Conservation (phyloP, 2,797 vertebrate genomes). For the Lutra lutra region DNA sequence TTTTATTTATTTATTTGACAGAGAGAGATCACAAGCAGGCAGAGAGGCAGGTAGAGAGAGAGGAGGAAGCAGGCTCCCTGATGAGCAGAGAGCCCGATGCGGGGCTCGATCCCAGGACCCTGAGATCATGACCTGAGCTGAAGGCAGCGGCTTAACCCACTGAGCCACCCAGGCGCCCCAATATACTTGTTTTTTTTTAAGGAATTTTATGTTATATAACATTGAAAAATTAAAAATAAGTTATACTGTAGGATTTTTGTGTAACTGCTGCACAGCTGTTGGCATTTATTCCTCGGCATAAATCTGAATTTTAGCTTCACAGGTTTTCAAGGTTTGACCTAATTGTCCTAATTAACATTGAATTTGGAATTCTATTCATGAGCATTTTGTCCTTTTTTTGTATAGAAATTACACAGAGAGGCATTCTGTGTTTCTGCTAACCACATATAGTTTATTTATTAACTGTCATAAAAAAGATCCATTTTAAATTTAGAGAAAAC, state of each 20-base stretch:
- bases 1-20: too few relatives aligned
- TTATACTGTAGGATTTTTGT: slow-evolving; percentile 41
- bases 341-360: slow-evolving; percentile 60
- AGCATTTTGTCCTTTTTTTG: slow-evolving; percentile 9
- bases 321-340: slow-evolving; percentile 43
- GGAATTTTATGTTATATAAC: neutral
- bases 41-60: too few relatives aligned
- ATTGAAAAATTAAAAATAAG: neutral
- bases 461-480: neutral
- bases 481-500: slow-evolving; percentile 2
- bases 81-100: too few relatives aligned
- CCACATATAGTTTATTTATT: neutral
- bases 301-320: slow-evolving; percentile 43
- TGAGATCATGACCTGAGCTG: too few relatives aligned
- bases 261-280: slow-evolving; percentile 17
- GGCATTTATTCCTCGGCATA: slow-evolving; percentile 42
- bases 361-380: slow-evolving; percentile 54
- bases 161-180: too few relatives aligned
- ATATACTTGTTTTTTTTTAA: slow-evolving; percentile 26
- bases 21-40: too few relatives aligned
- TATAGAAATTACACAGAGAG: neutral
- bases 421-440: neutral
- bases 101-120: too few relatives aligned
- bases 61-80: too few relatives aligned
- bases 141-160: too few relatives aligned